Evolutionary conservation across 1,140 invertebrate species (phyloP).

Genomic region (Drosophila aff.): DNA sequence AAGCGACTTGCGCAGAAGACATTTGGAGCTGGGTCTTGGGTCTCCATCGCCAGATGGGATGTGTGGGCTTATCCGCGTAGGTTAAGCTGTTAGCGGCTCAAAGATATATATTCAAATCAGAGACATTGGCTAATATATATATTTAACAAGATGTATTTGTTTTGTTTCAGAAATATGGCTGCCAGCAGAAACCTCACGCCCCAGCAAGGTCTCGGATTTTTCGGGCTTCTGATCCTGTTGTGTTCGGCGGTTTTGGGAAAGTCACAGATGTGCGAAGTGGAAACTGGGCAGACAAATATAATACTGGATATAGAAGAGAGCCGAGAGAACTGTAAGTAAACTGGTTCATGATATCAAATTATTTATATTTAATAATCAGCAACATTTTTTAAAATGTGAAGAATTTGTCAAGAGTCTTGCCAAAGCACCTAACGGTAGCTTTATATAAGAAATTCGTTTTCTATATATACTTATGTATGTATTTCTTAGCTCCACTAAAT

Average conservation of each 20-base stretch:
- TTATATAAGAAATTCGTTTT: conserved; percentile 13
- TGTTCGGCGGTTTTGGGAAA: conserved; percentile 74
- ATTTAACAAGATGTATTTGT: conserved; percentile 27
- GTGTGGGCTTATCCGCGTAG: conserved; percentile 36
- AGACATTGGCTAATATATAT: conserved; percentile 19
- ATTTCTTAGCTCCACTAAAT: conserved; percentile 14
- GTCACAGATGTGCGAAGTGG: conserved; percentile 87
- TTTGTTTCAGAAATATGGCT: conserved; percentile 65
- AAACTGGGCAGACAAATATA: conserved; percentile 93
- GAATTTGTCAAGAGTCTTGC: neutral
- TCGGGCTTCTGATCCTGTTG: conserved; percentile 62
- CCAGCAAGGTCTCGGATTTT: conserved; percentile 37
- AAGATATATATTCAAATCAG: conserved; percentile 28
- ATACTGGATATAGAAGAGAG: conserved; percentile 96
- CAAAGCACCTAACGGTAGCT: neutral
- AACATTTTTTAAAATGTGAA: neutral
- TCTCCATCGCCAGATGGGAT: neutral
- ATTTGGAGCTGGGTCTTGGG: conserved; percentile 40
- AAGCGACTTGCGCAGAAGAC: conserved; percentile 50
- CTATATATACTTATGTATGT: conserved; percentile 2
- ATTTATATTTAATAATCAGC: neutral
- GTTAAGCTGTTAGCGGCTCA: conserved; percentile 22
- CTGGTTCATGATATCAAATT: neutral
- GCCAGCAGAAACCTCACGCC: conserved; percentile 34
- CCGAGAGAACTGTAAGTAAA: conserved; percentile 91